Percentiles rank a stretch among this genome's conserved stretches.
These are phyloP conservation scores for Caenorhabditis sp. DNA, from an alignment of 2,888 invertebrate genomes.

Conservation along the genomic window DNA sequence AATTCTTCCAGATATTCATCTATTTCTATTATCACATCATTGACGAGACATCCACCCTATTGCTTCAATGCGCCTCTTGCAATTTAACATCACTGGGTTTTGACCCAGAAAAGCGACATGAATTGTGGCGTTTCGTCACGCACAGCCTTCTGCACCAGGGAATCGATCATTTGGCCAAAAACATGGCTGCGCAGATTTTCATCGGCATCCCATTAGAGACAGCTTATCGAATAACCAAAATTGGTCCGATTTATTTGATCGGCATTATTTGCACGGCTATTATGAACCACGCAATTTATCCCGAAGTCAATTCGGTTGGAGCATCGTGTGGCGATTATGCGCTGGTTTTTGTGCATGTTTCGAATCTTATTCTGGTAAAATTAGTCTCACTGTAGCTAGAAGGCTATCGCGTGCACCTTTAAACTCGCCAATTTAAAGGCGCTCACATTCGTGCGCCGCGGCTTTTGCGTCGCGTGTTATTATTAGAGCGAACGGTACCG, in stretches of 20 bases:
- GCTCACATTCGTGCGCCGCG: too few relatives aligned
- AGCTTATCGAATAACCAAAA: background rate
- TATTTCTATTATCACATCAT: background rate
- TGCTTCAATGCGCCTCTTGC: background rate
- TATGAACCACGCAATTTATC: background rate
- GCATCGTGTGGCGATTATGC: background rate
- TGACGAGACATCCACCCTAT: background rate
- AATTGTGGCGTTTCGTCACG: background rate
- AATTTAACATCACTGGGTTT: background rate
- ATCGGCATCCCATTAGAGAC: background rate
- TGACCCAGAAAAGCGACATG: background rate
- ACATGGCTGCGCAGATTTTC: background rate
- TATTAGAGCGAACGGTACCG: too few relatives aligned
- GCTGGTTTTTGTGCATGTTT: background rate
- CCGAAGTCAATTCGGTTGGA: background rate
- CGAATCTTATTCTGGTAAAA: background rate
- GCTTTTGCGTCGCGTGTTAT: too few relatives aligned
- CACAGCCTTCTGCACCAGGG: background rate
- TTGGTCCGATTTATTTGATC: background rate
- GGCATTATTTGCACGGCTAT: background rate
- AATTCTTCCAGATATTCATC: background rate
- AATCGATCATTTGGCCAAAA: background rate
- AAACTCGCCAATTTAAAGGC: too few relatives aligned
- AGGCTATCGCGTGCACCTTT: too few relatives aligned
- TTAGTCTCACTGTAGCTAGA: too few relatives aligned